Conservation (phyloP, 2,113 vertebrate genomes). For the Porphyrio hochstetteri region DNA sequence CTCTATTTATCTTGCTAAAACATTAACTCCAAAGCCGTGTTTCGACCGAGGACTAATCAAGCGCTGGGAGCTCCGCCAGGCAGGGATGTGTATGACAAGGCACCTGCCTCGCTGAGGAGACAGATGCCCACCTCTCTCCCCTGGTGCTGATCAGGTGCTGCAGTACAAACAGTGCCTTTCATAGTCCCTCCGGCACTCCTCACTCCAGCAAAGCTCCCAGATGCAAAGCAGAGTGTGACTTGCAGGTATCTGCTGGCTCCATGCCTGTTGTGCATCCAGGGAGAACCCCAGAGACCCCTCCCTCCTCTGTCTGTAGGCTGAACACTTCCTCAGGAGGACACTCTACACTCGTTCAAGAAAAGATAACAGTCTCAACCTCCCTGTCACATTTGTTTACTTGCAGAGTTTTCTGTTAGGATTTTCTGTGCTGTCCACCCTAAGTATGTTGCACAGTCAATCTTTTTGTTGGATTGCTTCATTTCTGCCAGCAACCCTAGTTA, state of each 20-base stretch:
- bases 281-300: not conserved
- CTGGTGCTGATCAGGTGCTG: not conserved
- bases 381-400: not conserved
- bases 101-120: fast-evolving
- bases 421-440: not conserved
- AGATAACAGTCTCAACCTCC: fast-evolving
- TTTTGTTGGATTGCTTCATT: not conserved
- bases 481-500: not conserved
- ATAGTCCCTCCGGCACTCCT: not conserved
- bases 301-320: not conserved
- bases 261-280: fast-evolving
- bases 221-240: not conserved
- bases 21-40: not conserved
- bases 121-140: no score
- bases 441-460: not conserved
- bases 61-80: fast-evolving
- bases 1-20: not conserved
- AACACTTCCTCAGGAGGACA: not conserved
- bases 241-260: not conserved
- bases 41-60: not conserved
- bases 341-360: not conserved
- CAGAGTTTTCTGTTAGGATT: not conserved
- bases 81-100: fast-evolving
- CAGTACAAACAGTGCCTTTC: not conserved
- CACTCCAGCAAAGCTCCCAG: not conserved